These are phyloP conservation scores for Dexiosoma caninum DNA, from an alignment of 2,888 invertebrate genomes.

Conservation along the genomic window DNA sequence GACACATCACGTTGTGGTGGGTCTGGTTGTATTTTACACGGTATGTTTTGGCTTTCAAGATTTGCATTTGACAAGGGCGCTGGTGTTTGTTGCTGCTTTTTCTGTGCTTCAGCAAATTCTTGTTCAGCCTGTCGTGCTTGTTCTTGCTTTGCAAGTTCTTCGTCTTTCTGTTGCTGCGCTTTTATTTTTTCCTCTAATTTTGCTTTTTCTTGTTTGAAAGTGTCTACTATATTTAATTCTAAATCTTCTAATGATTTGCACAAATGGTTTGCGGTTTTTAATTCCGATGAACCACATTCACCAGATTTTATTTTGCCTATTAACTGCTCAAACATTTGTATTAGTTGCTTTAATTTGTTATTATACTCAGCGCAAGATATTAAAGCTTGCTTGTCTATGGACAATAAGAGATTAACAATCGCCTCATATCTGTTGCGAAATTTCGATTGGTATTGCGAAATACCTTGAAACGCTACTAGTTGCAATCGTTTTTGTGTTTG, in stretches of 20 bases:
- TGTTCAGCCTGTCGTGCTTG: constrained; percentile 26
- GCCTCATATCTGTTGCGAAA: constrained; percentile 81
- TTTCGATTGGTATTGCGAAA: constrained; percentile 80
- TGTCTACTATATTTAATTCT: constrained; percentile 72
- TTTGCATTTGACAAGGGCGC: background rate
- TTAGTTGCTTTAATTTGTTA: constrained; percentile 75
- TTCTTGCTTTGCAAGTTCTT: constrained; percentile 52
- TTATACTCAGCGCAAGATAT: constrained; percentile 74
- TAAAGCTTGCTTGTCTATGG: constrained; percentile 76
- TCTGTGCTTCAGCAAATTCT: constrained; percentile 25
- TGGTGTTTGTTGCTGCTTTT: constrained; percentile 53
- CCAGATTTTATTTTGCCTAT: constrained; percentile 74
- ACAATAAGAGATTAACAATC: constrained; percentile 78
- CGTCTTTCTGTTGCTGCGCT: constrained; percentile 61
- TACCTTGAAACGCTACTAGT: constrained; percentile 78
- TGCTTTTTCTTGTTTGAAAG: constrained; percentile 67
- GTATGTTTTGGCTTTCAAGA: background rate
- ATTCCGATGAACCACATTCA: constrained; percentile 79
- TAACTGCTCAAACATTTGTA: constrained; percentile 71
- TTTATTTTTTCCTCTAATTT: constrained; percentile 42
- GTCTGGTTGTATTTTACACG: background rate
- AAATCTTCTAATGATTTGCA: constrained; percentile 77
- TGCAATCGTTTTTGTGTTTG: constrained; percentile 70
- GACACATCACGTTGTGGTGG: background rate
- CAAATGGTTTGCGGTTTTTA: constrained; percentile 80